phyloP scores from a whole-genome alignment of 1,140 invertebrate genomes.

The Prorops nasuta region DNA sequence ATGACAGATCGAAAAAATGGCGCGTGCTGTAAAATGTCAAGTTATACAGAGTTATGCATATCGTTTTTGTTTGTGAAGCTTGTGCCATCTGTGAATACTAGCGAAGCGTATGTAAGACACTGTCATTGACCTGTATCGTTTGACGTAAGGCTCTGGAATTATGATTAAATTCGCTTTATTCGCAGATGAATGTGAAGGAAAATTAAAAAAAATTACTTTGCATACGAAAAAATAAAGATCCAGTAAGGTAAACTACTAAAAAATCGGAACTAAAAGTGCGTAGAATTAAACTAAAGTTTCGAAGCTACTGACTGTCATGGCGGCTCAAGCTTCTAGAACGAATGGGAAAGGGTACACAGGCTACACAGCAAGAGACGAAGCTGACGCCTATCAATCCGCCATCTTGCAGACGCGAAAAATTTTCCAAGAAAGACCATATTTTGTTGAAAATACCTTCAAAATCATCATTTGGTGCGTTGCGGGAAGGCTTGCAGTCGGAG shows the following conservation, averaged over 20 bases:
- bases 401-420: conserved; percentile 41
- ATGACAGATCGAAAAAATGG: conserved; percentile 5
- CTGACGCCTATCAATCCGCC: conserved; percentile 32
- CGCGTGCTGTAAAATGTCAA: neutral
- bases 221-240: conserved; percentile 3
- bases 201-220: neutral
- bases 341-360: too few species aligned
- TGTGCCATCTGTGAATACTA: conserved; percentile 42
- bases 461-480: conserved; percentile 39
- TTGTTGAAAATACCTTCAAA: conserved; percentile 47
- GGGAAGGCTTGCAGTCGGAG: conserved; percentile 29
- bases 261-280: too few species aligned
- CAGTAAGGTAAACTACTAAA: neutral
- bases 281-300: too few species aligned
- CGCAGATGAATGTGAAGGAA: too few species aligned
- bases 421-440: conserved; percentile 33
- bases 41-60: conserved; percentile 6
- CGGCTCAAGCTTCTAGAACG: too few species aligned
- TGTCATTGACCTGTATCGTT: neutral
- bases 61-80: conserved; percentile 30
- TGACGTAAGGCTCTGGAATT: too few species aligned
- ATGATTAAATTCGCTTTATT: too few species aligned
- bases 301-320: conserved; percentile 49
- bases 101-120: conserved; percentile 3
- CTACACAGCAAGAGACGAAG: conserved; percentile 4